Conservation (phyloP, 2,113 vertebrate genomes). For the Notechis scutatus region DNA sequence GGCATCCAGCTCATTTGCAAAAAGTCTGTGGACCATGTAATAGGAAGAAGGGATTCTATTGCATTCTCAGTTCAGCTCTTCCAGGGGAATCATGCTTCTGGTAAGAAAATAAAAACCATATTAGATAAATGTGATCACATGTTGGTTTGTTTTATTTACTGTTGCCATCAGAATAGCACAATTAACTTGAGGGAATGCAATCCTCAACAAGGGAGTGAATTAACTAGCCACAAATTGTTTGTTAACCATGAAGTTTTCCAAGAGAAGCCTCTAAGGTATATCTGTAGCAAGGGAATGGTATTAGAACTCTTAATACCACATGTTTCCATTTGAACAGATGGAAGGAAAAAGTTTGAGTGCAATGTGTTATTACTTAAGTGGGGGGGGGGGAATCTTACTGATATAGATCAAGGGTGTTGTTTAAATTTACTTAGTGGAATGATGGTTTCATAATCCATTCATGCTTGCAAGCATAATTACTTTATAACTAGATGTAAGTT, state of each 20-base stretch:
- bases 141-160: constrained; percentile 69
- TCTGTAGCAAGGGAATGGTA: constrained; percentile 72
- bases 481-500: constrained; percentile 63
- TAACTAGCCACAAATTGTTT: constrained; percentile 76
- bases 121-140: constrained; percentile 66
- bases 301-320: constrained; percentile 70
- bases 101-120: constrained; percentile 65
- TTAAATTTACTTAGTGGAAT: constrained; percentile 67
- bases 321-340: constrained; percentile 78
- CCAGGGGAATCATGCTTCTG: constrained; percentile 59
- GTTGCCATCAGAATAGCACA: constrained; percentile 71
- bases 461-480: constrained; percentile 60
- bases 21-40: constrained; percentile 48
- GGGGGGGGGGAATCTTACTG: constrained; percentile 52
- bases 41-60: constrained; percentile 54
- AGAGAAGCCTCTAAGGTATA: constrained; percentile 72
- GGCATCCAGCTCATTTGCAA: constrained; percentile 45
- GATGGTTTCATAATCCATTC: constrained; percentile 65
- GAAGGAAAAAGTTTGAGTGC: constrained; percentile 65
- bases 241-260: constrained; percentile 76
- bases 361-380: constrained; percentile 73
- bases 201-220: constrained; percentile 72
- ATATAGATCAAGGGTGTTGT: constrained; percentile 69
- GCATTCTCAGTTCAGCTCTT: constrained; percentile 53
- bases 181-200: constrained; percentile 76